Evolutionary conservation across 2,888 invertebrate species (phyloP), one percentile per base, ranked within the genome.

Genomic region (Calliopum simillimum): DNA sequence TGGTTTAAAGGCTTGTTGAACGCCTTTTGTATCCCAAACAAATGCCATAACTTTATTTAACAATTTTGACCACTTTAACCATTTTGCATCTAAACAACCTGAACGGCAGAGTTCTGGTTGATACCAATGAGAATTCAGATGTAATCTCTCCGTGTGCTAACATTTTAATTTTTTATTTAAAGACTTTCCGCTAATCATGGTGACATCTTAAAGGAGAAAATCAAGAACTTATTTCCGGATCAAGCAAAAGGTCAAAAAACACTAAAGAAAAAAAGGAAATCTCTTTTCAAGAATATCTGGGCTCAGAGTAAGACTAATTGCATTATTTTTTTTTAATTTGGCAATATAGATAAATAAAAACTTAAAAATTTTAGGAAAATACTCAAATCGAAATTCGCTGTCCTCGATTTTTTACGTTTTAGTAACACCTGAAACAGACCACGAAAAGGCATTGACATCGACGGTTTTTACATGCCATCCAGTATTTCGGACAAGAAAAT

Each of bases 401-500:
- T 76, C 83, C 2, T 78, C 82, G 5, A 81, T 82, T 14, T 77
- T 86, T 23, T 84, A 83, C 69, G 82, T 86, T 4, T 73, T 83
- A 69, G 83, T 84, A 8, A 71, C 79, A 21, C 72, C 76, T 13
- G 75, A 77, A 55, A 69, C 68, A 21, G 73, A 78, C 47, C 68
- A 69, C 4, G 53, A 68, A 53, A 11, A 44, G 0, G 83, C 79
- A 0, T 14, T 46, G 25, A 12, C 76, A 2, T 76, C 77, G 2
- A 76, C 14, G 0, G 55, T 71, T 0, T 82, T 77, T 75, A 78
- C 82, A 2, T 76, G 79, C 16, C 85, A 84, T 77, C 82, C 85
- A 0, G 76, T 86, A 0, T 77, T 84, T 65, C 81, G 86, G 11
- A 73, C 81, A 3, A 78, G 82, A 23, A 85, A 84, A 74, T 86